Base-by-base conservation (phyloP, 1,140 invertebrate species). In the Oncopodura yosiiana region DNA sequence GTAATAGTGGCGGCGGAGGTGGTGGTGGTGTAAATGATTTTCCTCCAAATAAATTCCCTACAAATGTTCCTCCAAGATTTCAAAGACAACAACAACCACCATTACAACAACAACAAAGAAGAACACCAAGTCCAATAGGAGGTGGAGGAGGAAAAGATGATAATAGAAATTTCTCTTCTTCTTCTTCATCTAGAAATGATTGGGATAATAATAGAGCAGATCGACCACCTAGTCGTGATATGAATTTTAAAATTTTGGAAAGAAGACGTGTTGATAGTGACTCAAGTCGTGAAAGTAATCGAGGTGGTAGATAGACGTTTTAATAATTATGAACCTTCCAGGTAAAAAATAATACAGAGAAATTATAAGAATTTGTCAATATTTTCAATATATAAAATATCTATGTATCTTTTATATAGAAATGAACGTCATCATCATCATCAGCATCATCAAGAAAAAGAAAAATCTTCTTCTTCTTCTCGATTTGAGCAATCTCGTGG, bases 71-170 rank as follows among this genome's bases (percentile, higher is more conserved):
- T 8, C 56, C 56, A 18, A 44, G 59, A 18, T 49, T 61, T 19
- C 53, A 37, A 14, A 16, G 34, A 18, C 61, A 58, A 30, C 45
- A 60, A 16, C 49, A 51, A 9, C 55, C 46, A 36, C 12, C 23
- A n/a, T 36, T 38, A 16, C 19, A 16, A 14, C 51, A 54, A 21
- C 37, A 36, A 32, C 52, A 57, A 44, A 18, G 58, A n/a, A 50
- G 58, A 29, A 59, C 57, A 5, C 55, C 60, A 27, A 58, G 60
- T 39, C 60, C 60, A 6, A 36, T 26, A 44, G 16, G 49, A 23
- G 30, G 37, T 21, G 21, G 49, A 41, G 26, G 37, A 24, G 37
- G 39, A 42, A 30, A 23, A 41, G 19, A 18, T 38, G n/a, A 19
- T 37, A 49, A 49, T 27, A 27, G 18, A 36, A 34, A 49, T 9